Conservation (phyloP, 2,888 invertebrate genomes). For the Thalpophila matura region DNA sequence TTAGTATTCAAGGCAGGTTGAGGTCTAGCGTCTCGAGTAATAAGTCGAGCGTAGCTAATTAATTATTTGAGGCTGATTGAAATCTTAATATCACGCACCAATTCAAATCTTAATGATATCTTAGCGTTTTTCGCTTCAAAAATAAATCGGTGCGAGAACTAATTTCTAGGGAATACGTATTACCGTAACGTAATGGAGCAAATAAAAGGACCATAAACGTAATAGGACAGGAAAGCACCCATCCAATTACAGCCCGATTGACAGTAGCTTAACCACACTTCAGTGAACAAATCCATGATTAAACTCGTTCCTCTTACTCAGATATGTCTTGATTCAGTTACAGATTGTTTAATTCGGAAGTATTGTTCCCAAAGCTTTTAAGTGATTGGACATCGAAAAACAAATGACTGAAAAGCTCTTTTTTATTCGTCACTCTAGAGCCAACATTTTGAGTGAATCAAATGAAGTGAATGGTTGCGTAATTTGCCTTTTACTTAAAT, state of each 20-base stretch:
- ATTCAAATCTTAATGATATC: conserved; percentile 23
- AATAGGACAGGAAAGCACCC: conserved; percentile 23
- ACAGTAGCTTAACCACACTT: conserved; percentile 42
- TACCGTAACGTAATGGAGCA: not conserved
- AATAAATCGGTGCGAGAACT: not conserved
- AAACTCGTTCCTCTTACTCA: conserved; percentile 27
- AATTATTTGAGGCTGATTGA: conserved; percentile 18
- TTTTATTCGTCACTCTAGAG: conserved; percentile 56
- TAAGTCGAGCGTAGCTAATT: conserved; percentile 18
- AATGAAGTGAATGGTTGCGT: conserved; percentile 37
- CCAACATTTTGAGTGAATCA: conserved; percentile 49
- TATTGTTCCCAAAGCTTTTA: conserved; percentile 57
- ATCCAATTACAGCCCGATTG: conserved; percentile 40
- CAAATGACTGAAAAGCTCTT: conserved; percentile 56
- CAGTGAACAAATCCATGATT: conserved; percentile 44
- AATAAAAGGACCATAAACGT: not conserved
- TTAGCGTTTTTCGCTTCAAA: too few species aligned
- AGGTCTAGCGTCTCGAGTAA: conserved; percentile 29
- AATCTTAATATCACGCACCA: not conserved
- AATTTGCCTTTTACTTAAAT: conserved; percentile 60
- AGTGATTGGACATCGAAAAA: conserved; percentile 63
- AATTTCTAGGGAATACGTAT: not conserved
- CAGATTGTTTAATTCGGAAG: conserved; percentile 59
- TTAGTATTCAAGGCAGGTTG: conserved; percentile 28
- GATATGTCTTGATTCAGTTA: conserved; percentile 41